Conservation (phyloP, 2,113 vertebrate genomes). For the Chloropsis cyanopogon region DNA sequence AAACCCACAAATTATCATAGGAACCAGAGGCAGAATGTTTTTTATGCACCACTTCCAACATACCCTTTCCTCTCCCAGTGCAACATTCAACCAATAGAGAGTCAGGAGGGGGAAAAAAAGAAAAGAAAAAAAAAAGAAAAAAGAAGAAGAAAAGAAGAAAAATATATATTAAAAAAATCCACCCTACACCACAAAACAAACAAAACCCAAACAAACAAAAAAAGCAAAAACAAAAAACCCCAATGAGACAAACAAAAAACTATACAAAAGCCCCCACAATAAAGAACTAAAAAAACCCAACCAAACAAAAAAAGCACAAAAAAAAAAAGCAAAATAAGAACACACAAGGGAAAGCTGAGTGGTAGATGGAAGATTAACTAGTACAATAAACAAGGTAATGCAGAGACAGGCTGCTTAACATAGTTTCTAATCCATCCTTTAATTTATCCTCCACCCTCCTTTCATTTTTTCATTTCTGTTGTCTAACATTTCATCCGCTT, state of each 20-base stretch:
- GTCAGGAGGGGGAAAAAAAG: rapidly evolving
- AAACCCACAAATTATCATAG: not conserved
- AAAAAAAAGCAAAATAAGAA: not conserved
- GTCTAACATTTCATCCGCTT: not conserved
- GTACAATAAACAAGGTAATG: not conserved
- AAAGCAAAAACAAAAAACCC: not conserved
- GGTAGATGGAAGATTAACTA: not conserved
- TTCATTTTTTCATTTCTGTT: not conserved
- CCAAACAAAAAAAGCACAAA: not conserved
- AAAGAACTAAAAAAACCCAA: not conserved
- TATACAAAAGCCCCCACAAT: not conserved
- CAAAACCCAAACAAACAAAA: not conserved
- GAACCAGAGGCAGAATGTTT: not conserved
- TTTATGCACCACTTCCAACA: not conserved
- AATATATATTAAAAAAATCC: too few relatives aligned
- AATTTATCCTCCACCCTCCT: not conserved
- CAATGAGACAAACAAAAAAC: not conserved
- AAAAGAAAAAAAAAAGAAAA: too few relatives aligned
- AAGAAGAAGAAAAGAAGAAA: rapidly evolving
- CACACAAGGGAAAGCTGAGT: not conserved
- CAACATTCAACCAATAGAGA: not conserved
- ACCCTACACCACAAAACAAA: not conserved
- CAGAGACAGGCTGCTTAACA: not conserved
- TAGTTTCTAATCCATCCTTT: not conserved
- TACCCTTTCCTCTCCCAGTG: not conserved